Base-by-base conservation (phyloP, 2,113 vertebrate species). In the Sminthopsis crassicaudata region DNA sequence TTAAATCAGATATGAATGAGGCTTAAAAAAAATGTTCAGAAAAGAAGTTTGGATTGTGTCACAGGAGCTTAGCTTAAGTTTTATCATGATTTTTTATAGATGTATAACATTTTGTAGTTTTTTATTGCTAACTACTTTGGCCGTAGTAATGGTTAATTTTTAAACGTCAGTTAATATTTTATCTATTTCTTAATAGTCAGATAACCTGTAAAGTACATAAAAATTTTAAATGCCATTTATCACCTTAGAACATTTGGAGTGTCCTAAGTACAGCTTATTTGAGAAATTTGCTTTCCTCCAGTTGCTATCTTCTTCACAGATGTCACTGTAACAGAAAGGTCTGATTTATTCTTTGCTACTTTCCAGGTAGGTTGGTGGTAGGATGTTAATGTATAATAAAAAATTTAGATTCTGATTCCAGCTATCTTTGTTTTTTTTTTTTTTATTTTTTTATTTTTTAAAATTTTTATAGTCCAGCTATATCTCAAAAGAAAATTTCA, bases 311-410 rank as follows among this genome's bases (percentile, higher is more conserved):
- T 84, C 36, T 2, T 7, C 10, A 93, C 2, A 11, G 95, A 91
- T 16, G 94, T 53, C 8, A 90, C 53, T 89, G 46, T 91, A 26
- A 89, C 55, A 51, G 25, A 52, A 91, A 93, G 84, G 2, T 53
- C 16, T 42, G 36, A 84, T 84, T 42, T 84, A 91, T 93, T 90
- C 94, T 92, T 92, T 54, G 84, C 48, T 0, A 92, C 24, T 14
- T 55, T 91, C 30, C 90, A 53, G 46, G 91, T 11, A 96, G 50
- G 10, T 89, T 92, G 54, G n/a, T 91, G 48, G 46, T 95, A 95
- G 91, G 30, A 53, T 27, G 90, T 92, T 90, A 46, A 60, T 92
- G 2, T 9, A 30, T 76, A n/a, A n/a, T n/a, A 76, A n/a, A 19
- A 19, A 84, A 84, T 42, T 84, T 42, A 84, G 16, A 84, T 84